Percentiles rank a stretch among this genome's conserved stretches.
These are phyloP conservation scores for Nycticorax nycticorax DNA, from an alignment of 2,113 vertebrate species.

Conservation along the genomic window DNA sequence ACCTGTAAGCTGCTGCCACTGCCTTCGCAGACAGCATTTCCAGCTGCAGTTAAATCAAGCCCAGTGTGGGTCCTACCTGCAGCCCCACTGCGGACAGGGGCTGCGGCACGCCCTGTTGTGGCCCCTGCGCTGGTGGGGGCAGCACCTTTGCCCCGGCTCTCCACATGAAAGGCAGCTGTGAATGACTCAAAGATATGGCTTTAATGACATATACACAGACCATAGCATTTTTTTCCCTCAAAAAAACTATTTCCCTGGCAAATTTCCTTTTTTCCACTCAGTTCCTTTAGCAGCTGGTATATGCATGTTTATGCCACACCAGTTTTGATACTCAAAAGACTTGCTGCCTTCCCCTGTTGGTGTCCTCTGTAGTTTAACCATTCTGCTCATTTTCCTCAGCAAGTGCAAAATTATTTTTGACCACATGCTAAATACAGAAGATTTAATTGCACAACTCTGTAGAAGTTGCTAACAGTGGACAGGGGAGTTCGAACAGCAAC, in stretches of 20 bases:
- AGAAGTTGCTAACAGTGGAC: not conserved
- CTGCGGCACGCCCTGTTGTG: not conserved
- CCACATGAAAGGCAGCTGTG: not conserved
- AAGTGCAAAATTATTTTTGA: not conserved
- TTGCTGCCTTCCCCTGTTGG: not conserved
- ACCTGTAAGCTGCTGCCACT: not conserved
- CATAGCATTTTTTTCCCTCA: accelerated
- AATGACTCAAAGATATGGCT: not conserved
- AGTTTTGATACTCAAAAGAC: not conserved
- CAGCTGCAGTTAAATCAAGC: not conserved
- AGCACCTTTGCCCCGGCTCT: not conserved
- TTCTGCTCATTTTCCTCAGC: not conserved
- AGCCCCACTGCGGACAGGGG: accelerated
- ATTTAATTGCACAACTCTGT: not conserved
- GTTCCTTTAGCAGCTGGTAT: not conserved
- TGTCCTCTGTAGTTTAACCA: not conserved
- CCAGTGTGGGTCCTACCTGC: not conserved
- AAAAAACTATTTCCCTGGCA: not conserved
- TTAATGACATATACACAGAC: not conserved
- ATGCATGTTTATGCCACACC: not conserved
- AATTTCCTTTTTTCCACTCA: not conserved
- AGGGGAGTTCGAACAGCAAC: not conserved
- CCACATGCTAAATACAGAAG: not conserved
- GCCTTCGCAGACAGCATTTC: not conserved
- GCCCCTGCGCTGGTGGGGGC: not conserved